Percentiles rank a stretch among this genome's conserved stretches.
These are phyloP conservation scores for Lagodon rhomboides DNA, from an alignment of 2,797 vertebrate genomes.

Conservation along the genomic window DNA sequence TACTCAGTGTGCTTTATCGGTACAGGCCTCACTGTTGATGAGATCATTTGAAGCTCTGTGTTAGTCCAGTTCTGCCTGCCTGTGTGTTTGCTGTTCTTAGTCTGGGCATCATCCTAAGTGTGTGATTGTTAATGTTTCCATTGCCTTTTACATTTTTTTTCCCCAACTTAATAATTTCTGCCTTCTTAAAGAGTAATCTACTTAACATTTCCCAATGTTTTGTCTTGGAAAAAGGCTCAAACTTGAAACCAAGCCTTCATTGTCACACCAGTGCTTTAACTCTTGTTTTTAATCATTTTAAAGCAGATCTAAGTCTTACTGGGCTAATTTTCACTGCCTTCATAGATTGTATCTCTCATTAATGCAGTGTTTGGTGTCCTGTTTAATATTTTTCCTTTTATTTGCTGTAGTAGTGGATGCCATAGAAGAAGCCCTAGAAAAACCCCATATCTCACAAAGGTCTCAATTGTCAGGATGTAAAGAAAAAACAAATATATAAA, in stretches of 20 bases:
- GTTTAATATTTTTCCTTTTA: constrained; percentile 18
- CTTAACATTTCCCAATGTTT: constrained; percentile 18
- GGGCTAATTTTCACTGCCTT: constrained; percentile 7
- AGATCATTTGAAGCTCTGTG: constrained; percentile 43
- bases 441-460: constrained; percentile 37
- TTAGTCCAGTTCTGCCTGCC: constrained; percentile 34
- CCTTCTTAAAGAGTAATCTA: constrained; percentile 36
- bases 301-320: constrained; percentile 33
- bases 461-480: constrained; percentile 36
- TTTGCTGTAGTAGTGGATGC: constrained; percentile 37
- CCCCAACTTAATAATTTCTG: constrained; percentile 12
- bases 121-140: constrained; percentile 8
- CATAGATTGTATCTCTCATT: constrained; percentile 14
- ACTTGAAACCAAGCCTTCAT: constrained; percentile 21
- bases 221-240: neutral
- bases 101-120: constrained; percentile 10
- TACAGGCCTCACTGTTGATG: constrained; percentile 28
- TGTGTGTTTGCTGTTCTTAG: constrained; percentile 27
- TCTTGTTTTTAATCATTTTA: constrained; percentile 33
- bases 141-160: neutral
- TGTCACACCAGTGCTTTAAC: constrained; percentile 35
- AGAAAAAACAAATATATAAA: constrained; percentile 9
- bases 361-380: constrained; percentile 20
- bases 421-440: constrained; percentile 39
- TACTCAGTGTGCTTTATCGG: constrained; percentile 28